phyloP scores from a whole-genome alignment of 2,888 invertebrate species.

The Metalampra italica region DNA sequence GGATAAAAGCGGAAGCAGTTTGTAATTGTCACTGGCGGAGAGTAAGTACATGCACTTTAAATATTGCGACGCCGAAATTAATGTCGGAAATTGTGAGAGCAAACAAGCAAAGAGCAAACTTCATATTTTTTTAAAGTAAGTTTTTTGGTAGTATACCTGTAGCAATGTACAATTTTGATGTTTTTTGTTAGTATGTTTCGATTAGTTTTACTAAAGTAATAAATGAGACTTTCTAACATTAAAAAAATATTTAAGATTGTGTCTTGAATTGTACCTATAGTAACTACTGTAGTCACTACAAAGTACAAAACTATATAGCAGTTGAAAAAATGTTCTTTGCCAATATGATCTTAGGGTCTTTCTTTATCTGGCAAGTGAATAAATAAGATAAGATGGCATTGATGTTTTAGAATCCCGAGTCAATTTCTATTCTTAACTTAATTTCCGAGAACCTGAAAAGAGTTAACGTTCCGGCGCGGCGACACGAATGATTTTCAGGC shows the following conservation, averaged over 20 bases:
- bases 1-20: constrained; percentile 24
- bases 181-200: too few species aligned
- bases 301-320: too few species aligned
- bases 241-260: too few species aligned
- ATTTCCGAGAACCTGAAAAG: constrained; percentile 37
- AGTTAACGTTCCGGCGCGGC: constrained; percentile 38
- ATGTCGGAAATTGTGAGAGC: constrained; percentile 3
- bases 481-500: constrained; percentile 47
- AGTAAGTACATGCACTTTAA: constrained; percentile 9
- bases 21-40: constrained; percentile 16
- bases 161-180: too few species aligned
- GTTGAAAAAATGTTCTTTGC: too few species aligned
- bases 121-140: too few species aligned
- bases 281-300: too few species aligned
- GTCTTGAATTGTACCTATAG: too few species aligned
- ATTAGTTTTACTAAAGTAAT: too few species aligned
- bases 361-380: constrained; percentile 8
- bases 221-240: too few species aligned
- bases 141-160: too few species aligned
- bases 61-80: constrained; percentile 12
- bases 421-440: constrained; percentile 23
- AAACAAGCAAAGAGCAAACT: background rate
- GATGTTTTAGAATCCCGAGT: background rate
- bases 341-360: too few species aligned
- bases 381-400: constrained; percentile 20